These are phyloP conservation scores for Okapia johnstoni DNA, from an alignment of 2,113 vertebrate genomes.

Conservation along the genomic window DNA sequence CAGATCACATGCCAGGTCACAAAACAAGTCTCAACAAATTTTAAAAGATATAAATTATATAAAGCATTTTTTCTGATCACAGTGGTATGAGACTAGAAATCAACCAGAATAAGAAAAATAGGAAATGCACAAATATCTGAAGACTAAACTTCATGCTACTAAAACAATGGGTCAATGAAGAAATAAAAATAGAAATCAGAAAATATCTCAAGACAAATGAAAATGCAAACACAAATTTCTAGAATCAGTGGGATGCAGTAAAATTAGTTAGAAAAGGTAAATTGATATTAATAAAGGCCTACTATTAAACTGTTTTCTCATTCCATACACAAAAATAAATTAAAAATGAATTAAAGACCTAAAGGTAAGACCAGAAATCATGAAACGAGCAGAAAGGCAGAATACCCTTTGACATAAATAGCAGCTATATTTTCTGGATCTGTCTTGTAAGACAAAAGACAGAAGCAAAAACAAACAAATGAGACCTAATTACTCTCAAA, in stretches of 20 bases:
- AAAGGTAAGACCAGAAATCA: background rate
- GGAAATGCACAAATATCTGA: background rate
- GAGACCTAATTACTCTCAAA: background rate
- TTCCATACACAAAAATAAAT: background rate
- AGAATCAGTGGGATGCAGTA: background rate
- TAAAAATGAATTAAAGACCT: background rate
- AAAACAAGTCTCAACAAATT: background rate
- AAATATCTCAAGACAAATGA: background rate
- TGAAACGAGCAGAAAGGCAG: background rate
- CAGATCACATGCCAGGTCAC: background rate
- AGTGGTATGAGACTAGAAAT: background rate
- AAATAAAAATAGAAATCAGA: background rate
- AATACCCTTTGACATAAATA: background rate
- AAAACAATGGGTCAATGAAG: background rate
- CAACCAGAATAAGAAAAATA: background rate
- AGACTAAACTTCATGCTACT: background rate
- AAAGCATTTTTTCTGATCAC: background rate
- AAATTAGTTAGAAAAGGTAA: background rate
- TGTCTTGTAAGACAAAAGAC: background rate
- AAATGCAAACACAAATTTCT: background rate
- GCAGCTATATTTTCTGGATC: background rate
- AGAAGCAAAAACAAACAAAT: background rate
- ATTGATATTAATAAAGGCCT: background rate
- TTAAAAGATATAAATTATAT: background rate
- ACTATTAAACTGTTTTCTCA: background rate